These are phyloP conservation scores for Stenopsyche tienmushanensis DNA, from an alignment of 1,140 invertebrate species.

Conservation along the genomic window DNA sequence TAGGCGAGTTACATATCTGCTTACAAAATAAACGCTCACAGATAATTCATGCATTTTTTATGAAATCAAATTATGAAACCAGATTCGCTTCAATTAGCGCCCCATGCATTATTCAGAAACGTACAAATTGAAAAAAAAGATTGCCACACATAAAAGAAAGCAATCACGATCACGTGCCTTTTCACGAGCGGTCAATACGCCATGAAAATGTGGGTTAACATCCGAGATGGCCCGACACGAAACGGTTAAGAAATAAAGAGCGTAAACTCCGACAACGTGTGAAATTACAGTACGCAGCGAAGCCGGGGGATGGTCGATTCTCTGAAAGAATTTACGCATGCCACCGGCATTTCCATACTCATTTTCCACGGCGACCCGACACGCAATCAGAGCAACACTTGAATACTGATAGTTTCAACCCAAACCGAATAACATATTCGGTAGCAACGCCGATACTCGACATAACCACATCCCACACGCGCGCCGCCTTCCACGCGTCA, in stretches of 20 bases:
- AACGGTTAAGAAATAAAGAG: slow-evolving; percentile 22
- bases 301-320: slow-evolving; percentile 1
- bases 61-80: too few relatives aligned
- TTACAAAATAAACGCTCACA: background rate
- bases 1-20: background rate
- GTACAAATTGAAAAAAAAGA: too few relatives aligned
- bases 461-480: background rate
- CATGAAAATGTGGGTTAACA: slow-evolving; percentile 7
- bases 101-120: too few relatives aligned
- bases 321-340: slow-evolving; percentile 17
- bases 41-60: too few relatives aligned
- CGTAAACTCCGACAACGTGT: slow-evolving; percentile 10
- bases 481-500: background rate
- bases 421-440: background rate
- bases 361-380: slow-evolving; percentile 19
- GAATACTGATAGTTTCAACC: slow-evolving; percentile 18
- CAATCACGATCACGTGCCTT: background rate
- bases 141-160: too few relatives aligned
- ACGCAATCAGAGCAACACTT: slow-evolving; percentile 27
- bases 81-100: too few relatives aligned
- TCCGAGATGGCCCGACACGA: slow-evolving; percentile 1
- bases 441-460: background rate
- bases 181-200: slow-evolving; percentile 5
- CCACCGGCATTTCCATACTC: slow-evolving; percentile 19
- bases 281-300: slow-evolving; percentile 7